Evolutionary conservation across 1,140 invertebrate genomes (phyloP), one percentile per base, ranked within the genome.

Genomic region (Neodiprion pinetum): DNA sequence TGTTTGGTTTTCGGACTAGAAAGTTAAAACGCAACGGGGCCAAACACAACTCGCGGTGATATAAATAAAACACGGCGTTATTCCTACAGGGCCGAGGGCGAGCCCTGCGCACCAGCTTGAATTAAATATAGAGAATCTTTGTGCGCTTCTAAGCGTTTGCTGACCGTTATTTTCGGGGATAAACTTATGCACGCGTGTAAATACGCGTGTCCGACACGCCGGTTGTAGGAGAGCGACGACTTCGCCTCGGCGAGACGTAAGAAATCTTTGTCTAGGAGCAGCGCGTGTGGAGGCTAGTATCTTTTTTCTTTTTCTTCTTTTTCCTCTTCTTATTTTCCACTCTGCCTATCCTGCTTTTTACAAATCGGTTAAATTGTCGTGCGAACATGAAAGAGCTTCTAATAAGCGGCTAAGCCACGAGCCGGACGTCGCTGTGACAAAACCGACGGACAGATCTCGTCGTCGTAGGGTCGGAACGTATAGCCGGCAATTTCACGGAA

Each of bases 401-500:
- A 61, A 61, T 61, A 61, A 61, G 53, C 53, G 53, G 53, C n/a
- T 61, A 14, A 61, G n/a, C 11, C 28, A 9, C 53, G 11, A 61
- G 53, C 53, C 53, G 53, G 53, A 61, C 53, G 53, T 61, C 11
- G 53, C 53, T 17, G 5, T 17, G 53, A 61, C 53, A 61, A 61
- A 61, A 61, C 28, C 1, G 28, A 40, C 28, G 28, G 28, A 40
- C 28, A 40, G 28, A 40, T 40, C 28, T 40, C 28, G 28, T 40
- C 28, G 28, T 4, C 28, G 28, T 40, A 5, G 17, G 61, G 12
- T 14, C 12, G 61, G 61, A 40, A 65, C 67, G 11, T 21, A 47
- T 69, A 69, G 67, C 21, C 40, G 67, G 67, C 67, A 69, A 69
- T 69, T 69, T 69, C 67, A 69, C 67, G 67, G 67, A 47, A 47